These are phyloP conservation scores for Asteroscopus sphinx DNA, from an alignment of 2,888 invertebrate genomes.

Conservation along the genomic window DNA sequence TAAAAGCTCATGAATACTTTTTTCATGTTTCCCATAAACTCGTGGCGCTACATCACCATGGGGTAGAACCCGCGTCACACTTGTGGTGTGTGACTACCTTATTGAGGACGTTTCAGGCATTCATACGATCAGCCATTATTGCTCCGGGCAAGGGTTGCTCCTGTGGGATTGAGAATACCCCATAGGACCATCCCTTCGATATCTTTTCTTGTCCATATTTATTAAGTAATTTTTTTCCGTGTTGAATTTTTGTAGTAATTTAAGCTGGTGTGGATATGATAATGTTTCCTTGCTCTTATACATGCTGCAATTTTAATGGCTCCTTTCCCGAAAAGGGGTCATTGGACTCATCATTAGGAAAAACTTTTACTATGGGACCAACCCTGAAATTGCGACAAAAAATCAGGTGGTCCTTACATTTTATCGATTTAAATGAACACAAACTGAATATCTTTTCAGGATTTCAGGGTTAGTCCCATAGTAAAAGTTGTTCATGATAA, in stretches of 20 bases:
- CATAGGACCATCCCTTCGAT: conserved; percentile 28
- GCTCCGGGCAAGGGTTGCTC: conserved; percentile 3
- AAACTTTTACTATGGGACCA: too few relatives aligned
- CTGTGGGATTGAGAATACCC: conserved; percentile 2
- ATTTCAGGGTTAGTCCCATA: too few relatives aligned
- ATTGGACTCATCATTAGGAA: too few relatives aligned
- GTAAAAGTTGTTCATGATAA: too few relatives aligned
- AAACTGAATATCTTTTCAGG: too few relatives aligned
- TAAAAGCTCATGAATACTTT: neutral
- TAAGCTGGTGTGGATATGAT: too few relatives aligned
- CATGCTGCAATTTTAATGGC: too few relatives aligned
- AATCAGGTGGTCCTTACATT: too few relatives aligned
- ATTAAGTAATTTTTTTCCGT: neutral
- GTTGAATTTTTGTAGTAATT: neutral
- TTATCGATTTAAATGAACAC: too few relatives aligned
- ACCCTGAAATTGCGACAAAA: too few relatives aligned
- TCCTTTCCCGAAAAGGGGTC: too few relatives aligned
- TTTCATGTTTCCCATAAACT: conserved; percentile 15
- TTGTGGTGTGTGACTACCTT: conserved; percentile 17
- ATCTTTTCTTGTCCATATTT: conserved; percentile 2
- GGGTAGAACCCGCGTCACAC: conserved; percentile 23
- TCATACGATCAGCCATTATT: conserved; percentile 32
- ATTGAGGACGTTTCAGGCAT: conserved; percentile 33
- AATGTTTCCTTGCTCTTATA: too few relatives aligned
- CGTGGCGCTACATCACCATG: neutral